Conservation (phyloP, 1,140 invertebrate genomes). For the Caerostris extrusa region DNA sequence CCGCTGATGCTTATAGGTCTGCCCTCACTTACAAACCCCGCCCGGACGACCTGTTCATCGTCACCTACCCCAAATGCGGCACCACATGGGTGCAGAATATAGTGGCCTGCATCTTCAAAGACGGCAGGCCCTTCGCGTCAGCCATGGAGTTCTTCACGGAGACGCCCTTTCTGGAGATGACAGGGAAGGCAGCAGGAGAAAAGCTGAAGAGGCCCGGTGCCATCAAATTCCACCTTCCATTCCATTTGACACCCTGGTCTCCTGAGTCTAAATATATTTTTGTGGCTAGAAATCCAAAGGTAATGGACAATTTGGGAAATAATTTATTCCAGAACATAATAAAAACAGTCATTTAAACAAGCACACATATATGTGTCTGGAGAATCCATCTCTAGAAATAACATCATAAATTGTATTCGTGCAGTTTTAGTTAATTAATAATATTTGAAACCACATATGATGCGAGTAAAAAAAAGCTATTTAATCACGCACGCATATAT, state of each 20-base stretch:
- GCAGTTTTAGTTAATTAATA: no score
- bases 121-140: conserved; percentile 7
- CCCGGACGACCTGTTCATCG: conserved; percentile 72
- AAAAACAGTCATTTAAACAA: no score
- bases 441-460: no score
- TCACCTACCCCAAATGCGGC: conserved; percentile 76
- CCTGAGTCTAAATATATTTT: conserved; percentile 75
- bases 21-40: conserved; percentile 38
- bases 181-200: conserved; percentile 47
- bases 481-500: no score
- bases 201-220: conserved; percentile 67
- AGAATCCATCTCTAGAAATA: no score
- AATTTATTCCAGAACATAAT: no score
- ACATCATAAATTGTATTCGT: no score
- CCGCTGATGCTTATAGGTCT: conserved; percentile 16
- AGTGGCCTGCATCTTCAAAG: conserved; percentile 65
- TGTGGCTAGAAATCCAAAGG: conserved; percentile 76
- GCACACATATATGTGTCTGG: no score
- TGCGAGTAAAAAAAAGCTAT: no score
- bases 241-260: conserved; percentile 65
- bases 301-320: neutral
- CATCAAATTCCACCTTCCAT: conserved; percentile 71
- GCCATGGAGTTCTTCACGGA: conserved; percentile 23
- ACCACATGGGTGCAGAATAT: conserved; percentile 70
- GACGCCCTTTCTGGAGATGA: conserved; percentile 63